Percentiles rank a stretch among this genome's conserved stretches.
These are phyloP conservation scores for Periophthalmus modestus DNA, from an alignment of 2,113 vertebrate genomes.

Conservation along the genomic window DNA sequence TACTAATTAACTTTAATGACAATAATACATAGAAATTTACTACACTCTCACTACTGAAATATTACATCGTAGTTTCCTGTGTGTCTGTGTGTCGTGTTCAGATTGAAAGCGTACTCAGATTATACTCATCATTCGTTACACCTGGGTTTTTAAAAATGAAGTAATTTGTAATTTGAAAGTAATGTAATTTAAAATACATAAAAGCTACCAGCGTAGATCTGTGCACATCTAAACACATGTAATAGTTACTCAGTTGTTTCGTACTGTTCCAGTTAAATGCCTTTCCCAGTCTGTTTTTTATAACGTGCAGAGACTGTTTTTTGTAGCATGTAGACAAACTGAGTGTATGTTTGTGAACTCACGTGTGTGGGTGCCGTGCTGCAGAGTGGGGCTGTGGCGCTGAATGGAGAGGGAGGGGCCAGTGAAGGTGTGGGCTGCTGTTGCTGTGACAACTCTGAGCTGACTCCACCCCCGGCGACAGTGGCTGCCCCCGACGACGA, in stretches of 20 bases:
- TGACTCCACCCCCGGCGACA: constrained; percentile 46
- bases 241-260: background rate
- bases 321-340: background rate
- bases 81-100: no score
- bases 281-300: background rate
- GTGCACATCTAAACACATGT: background rate
- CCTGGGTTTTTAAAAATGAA: no score
- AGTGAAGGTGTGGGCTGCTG: constrained; percentile 61
- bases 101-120: no score
- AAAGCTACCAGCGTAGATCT: background rate
- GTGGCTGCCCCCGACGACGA: constrained; percentile 50
- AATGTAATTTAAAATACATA: no score
- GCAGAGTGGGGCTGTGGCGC: constrained; percentile 63
- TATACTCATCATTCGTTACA: no score
- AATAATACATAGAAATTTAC: background rate
- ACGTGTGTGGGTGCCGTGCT: constrained; percentile 68
- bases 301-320: background rate
- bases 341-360: constrained; percentile 46
- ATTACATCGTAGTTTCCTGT: background rate
- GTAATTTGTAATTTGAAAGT: no score
- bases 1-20: background rate
- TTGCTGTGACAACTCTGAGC: constrained; percentile 66
- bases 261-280: background rate
- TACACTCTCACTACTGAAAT: background rate
- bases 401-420: constrained; percentile 69